Conservation (phyloP, 2,888 invertebrate species). For the Isoperla grammatica region DNA sequence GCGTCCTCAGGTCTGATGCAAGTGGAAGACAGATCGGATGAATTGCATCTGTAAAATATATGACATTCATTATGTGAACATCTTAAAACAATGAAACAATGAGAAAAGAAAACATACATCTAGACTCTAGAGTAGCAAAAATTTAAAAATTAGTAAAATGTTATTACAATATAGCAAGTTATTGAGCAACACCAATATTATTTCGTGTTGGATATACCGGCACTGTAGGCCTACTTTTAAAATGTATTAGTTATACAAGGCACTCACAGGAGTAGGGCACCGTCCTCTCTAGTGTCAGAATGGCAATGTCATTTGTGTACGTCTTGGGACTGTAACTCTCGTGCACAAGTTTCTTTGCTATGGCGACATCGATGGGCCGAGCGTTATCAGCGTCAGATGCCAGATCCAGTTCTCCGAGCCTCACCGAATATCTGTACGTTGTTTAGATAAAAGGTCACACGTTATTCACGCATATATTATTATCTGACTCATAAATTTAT, state of each 20-base stretch:
- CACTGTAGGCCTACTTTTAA: no score
- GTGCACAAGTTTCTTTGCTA: constrained; percentile 58
- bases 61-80: constrained; percentile 12
- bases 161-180: no score
- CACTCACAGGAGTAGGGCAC: constrained; percentile 53
- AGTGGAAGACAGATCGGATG: constrained; percentile 71
- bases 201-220: no score
- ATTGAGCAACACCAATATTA: no score
- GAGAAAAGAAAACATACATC: no score
- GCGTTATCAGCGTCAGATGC: constrained; percentile 56
- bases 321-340: constrained; percentile 58
- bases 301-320: constrained; percentile 71
- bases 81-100: no score
- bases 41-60: constrained; percentile 54
- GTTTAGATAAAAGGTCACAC: background rate
- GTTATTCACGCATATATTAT: background rate
- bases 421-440: constrained; percentile 55
- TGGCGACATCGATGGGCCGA: constrained; percentile 54
- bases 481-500: no score
- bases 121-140: no score
- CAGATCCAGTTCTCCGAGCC: constrained; percentile 74
- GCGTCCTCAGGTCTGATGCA: constrained; percentile 48
- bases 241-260: no score
- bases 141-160: no score
- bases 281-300: constrained; percentile 57